A percentile compares a stretch with the other conserved stretches of the same genome.
Conservation (phyloP, 2,888 invertebrate species). For the Metacarcinus magister region DNA sequence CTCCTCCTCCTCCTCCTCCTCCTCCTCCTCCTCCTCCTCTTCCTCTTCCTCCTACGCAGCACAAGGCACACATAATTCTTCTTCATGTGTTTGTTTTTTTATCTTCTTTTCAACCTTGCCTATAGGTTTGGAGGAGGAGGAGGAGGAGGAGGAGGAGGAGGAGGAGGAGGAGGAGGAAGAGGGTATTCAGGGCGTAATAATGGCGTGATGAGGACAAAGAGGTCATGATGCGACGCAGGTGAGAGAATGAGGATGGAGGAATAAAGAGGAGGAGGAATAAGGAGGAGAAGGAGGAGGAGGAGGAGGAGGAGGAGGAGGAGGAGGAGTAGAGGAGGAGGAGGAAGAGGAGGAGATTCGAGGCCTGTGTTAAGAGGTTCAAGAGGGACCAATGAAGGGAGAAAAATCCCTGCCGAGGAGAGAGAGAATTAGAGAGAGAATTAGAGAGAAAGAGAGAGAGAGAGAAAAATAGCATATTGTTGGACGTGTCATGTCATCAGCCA, state of each 20-base stretch:
- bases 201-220: slow-evolving; percentile 38
- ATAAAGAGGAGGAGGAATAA: background rate
- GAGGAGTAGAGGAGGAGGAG: too few relatives aligned
- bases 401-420: too few relatives aligned
- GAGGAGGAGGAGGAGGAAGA: background rate
- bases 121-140: background rate
- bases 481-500: background rate
- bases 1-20: background rate
- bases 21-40: too few relatives aligned
- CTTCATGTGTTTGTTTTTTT: background rate
- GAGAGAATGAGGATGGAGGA: slow-evolving; percentile 14
- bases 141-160: background rate
- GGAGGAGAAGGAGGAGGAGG: background rate
- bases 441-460: slow-evolving; percentile 65
- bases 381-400: too few relatives aligned
- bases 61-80: background rate
- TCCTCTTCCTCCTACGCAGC: background rate
- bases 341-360: too few relatives aligned
- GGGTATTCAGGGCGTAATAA: background rate
- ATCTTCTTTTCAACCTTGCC: background rate
- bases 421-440: background rate
- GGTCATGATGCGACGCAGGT: background rate
- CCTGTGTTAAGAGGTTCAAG: too few relatives aligned
- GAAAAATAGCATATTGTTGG: background rate
- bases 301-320: too few relatives aligned